These are phyloP conservation scores for Sinella curviseta DNA, from an alignment of 1,140 invertebrate species.

Conservation along the genomic window DNA sequence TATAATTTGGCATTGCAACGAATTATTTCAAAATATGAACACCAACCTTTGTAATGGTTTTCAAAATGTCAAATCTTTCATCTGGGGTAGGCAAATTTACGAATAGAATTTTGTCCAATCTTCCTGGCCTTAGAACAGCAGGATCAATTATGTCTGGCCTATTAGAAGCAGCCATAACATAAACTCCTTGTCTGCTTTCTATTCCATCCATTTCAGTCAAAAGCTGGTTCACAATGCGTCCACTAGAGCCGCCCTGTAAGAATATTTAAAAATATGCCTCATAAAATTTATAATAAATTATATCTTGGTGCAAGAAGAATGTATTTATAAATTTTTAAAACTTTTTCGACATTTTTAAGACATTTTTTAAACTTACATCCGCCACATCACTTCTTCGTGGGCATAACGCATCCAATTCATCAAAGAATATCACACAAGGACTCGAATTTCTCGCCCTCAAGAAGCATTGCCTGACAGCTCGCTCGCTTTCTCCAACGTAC, in stretches of 20 bases:
- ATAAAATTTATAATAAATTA: conserved; percentile 35
- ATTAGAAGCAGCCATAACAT: conserved; percentile 94
- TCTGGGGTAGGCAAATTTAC: conserved; percentile 80
- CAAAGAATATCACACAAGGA: conserved; percentile 99
- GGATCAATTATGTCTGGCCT: conserved; percentile 95
- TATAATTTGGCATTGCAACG: too few species aligned
- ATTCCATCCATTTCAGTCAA: conserved; percentile 99
- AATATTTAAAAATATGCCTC: conserved; percentile 9
- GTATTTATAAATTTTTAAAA: not conserved
- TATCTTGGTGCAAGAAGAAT: too few species aligned
- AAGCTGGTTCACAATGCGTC: conserved; percentile 92
- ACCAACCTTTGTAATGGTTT: conserved; percentile 82
- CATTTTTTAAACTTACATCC: conserved; percentile 57
- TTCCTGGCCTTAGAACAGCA: conserved; percentile 88
- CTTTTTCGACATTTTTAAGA: not conserved
- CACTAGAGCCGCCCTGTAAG: conserved; percentile 65
- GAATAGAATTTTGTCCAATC: conserved; percentile 91
- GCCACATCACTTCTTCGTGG: conserved; percentile 77
- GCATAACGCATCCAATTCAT: conserved; percentile 96
- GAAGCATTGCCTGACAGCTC: conserved; percentile 92
- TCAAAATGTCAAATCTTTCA: conserved; percentile 85
- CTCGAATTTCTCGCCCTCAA: conserved; percentile 88
- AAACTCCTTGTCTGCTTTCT: conserved; percentile 80
- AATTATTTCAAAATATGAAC: not conserved
- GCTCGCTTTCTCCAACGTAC: conserved; percentile 99